A percentile compares a stretch with the other conserved stretches of the same genome.
Conservation (phyloP, 2,888 invertebrate species). For the Gymnoscelis rufifasciata region DNA sequence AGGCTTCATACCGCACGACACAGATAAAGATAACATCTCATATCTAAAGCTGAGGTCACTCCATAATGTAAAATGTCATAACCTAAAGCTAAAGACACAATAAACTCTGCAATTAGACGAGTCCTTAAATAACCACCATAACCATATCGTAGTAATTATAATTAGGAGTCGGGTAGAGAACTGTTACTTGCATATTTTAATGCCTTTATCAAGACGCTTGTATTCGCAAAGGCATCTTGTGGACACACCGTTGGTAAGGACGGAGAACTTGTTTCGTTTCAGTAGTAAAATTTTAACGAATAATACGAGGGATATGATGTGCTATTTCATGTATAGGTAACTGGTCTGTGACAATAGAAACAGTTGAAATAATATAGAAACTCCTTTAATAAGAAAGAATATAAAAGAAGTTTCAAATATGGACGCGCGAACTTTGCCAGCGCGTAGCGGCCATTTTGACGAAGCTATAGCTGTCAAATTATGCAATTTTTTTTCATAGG, state of each 20-base stretch:
- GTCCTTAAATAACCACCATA: constrained; percentile 6
- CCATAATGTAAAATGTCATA: neutral
- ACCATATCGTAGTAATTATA: constrained; percentile 19
- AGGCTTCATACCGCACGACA: no score
- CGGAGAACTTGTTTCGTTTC: constrained; percentile 3
- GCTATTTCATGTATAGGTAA: no score
- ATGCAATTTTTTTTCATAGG: no score
- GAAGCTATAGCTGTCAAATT: no score
- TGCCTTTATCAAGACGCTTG: constrained; percentile 55
- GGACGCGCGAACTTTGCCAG: no score
- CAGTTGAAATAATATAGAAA: no score
- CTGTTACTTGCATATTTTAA: constrained; percentile 63
- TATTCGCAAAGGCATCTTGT: constrained; percentile 46
- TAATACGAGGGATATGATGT: no score
- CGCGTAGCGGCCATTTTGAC: no score
- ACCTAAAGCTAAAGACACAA: neutral
- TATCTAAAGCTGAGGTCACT: no score
- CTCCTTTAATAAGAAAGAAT: no score
- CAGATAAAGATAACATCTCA: neutral
- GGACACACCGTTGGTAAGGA: constrained; percentile 35
- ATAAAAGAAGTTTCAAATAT: no score
- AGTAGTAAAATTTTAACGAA: neutral
- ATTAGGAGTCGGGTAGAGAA: constrained; percentile 20
- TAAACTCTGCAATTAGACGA: constrained; percentile 16
- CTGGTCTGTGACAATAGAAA: no score